A percentile compares a stretch with the other conserved stretches of the same genome.
phyloP scores from a whole-genome alignment of 2,113 vertebrate genomes.

The Podiceps cristatus region DNA sequence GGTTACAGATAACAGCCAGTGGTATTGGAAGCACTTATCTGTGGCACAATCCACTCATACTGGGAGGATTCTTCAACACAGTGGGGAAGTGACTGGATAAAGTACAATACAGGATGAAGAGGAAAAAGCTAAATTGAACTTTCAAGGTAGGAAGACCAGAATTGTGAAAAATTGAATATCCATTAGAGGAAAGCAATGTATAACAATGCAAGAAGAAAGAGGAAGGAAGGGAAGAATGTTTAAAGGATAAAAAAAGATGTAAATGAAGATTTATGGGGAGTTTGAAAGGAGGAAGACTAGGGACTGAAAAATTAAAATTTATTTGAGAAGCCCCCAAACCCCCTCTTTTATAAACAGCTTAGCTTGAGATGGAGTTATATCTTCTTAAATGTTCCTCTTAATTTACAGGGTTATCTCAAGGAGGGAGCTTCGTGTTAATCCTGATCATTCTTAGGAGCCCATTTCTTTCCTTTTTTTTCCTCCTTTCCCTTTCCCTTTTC shows the following conservation, averaged over 20 bases:
- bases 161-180: not conserved
- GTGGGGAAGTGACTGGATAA: not conserved
- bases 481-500: not conserved
- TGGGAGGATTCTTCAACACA: not conserved
- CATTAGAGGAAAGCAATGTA: not conserved
- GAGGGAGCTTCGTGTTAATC: not conserved
- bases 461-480: not conserved
- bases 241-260: not conserved
- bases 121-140: not conserved
- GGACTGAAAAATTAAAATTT: not conserved
- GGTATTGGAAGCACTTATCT: not conserved
- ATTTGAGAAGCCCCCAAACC: rapidly evolving
- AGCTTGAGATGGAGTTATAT: not conserved
- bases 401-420: not conserved
- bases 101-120: not conserved
- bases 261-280: not conserved
- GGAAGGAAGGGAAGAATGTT: not conserved
- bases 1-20: not conserved
- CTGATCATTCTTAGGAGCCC: not conserved
- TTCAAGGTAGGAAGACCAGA: not conserved
- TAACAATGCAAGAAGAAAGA: not conserved
- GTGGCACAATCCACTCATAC: not conserved
- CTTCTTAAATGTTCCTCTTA: not conserved
- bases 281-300: not conserved
- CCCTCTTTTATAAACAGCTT: not conserved